phyloP scores from a whole-genome alignment of 2,888 invertebrate genomes.

The Hypomecis atomaria region DNA sequence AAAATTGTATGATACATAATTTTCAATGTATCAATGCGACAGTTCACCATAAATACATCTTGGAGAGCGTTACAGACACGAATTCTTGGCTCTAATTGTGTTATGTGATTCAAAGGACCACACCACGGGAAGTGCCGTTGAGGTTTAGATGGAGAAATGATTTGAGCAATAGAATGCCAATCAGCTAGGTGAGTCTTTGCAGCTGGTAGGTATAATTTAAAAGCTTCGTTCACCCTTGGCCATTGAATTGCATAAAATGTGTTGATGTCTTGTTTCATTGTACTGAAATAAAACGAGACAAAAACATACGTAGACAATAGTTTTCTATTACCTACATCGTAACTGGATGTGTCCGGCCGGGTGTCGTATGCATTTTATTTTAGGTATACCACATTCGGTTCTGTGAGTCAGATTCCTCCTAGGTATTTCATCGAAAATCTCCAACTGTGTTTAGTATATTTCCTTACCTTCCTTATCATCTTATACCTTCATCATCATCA shows the following conservation, averaged over 20 bases:
- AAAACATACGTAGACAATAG: too few relatives aligned
- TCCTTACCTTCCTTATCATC: too few relatives aligned
- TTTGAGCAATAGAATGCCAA: neutral
- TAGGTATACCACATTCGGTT: too few relatives aligned
- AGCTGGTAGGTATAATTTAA: neutral
- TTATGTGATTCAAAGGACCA: slow-evolving; percentile 20
- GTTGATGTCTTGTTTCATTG: too few relatives aligned
- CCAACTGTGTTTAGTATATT: too few relatives aligned
- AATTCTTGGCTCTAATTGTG: slow-evolving; percentile 35
- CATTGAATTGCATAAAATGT: neutral
- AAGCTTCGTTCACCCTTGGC: neutral
- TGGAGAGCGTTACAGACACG: slow-evolving; percentile 32
- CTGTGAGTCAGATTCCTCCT: too few relatives aligned
- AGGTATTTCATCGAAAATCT: too few relatives aligned
- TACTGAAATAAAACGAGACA: too few relatives aligned
- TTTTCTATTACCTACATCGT: too few relatives aligned
- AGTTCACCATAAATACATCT: slow-evolving; percentile 34
- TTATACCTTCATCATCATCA: too few relatives aligned
- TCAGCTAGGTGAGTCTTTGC: slow-evolving; percentile 2
- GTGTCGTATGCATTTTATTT: too few relatives aligned
- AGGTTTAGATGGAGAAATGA: slow-evolving; percentile 1
- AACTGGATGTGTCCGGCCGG: too few relatives aligned
- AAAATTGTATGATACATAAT: slow-evolving; percentile 4
- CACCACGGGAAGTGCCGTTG: slow-evolving; percentile 2
- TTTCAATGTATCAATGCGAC: slow-evolving; percentile 6